phyloP scores from a whole-genome alignment of 2,888 invertebrate genomes.

The Ophraella communa region DNA sequence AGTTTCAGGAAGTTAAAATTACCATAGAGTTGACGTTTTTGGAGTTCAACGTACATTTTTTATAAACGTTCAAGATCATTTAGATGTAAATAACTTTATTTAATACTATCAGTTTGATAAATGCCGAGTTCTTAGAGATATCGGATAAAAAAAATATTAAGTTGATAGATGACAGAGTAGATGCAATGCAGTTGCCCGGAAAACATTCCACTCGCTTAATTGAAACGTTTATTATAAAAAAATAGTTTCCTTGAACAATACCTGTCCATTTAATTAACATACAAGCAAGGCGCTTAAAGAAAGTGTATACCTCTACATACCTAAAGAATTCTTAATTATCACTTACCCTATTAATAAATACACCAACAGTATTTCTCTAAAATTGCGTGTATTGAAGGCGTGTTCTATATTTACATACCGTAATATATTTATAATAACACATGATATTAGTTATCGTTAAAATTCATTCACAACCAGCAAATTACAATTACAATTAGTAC shows the following conservation, averaged over 20 bases:
- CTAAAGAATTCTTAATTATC: slow-evolving; percentile 27
- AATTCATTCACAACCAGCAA: too few relatives aligned
- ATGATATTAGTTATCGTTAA: neutral
- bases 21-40: neutral
- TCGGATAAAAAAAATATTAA: too few relatives aligned
- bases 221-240: neutral
- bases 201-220: neutral
- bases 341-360: slow-evolving; percentile 25
- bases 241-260: slow-evolving; percentile 30
- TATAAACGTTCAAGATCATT: neutral
- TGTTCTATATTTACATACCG: slow-evolving; percentile 20
- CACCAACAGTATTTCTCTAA: slow-evolving; percentile 10
- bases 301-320: slow-evolving; percentile 25
- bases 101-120: neutral
- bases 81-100: neutral
- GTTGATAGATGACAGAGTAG: neutral
- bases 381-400: slow-evolving; percentile 14
- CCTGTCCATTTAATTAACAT: slow-evolving; percentile 24
- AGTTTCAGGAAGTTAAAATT: neutral
- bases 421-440: slow-evolving; percentile 11
- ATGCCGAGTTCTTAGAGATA: too few relatives aligned
- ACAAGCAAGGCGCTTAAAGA: slow-evolving; percentile 20
- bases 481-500: too few relatives aligned
- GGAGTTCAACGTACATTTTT: neutral
- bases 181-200: neutral